Evolutionary conservation across 2,113 vertebrate genomes (phyloP).

Genomic region (Dipodomys stephensi): DNA sequence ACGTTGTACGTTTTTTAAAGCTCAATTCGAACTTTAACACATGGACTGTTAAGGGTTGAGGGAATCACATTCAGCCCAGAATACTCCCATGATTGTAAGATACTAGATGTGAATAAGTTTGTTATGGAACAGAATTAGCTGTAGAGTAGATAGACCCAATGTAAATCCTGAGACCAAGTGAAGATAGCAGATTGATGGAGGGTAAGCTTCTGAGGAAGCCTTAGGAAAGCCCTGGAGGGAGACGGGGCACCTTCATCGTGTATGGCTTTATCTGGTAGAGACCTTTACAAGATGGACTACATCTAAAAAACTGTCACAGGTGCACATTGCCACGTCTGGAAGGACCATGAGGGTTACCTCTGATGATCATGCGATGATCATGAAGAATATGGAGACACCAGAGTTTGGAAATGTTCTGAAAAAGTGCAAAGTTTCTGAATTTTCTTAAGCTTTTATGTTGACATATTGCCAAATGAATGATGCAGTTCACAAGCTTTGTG

Average conservation of each 20-base stretch:
- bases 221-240: accelerated
- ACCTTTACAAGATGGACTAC: neutral
- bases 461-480: neutral
- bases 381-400: neutral
- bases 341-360: neutral
- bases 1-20: neutral
- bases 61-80: neutral
- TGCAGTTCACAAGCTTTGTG: neutral
- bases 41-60: neutral
- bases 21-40: neutral
- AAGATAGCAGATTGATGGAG: neutral
- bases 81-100: neutral
- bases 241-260: neutral
- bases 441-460: neutral
- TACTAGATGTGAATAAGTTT: neutral
- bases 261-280: neutral
- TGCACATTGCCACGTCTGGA: neutral
- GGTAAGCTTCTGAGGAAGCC: neutral
- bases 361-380: neutral
- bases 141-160: neutral
- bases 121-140: neutral
- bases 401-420: neutral
- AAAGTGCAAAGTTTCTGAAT: neutral
- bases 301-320: neutral
- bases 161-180: too few species aligned